Evolutionary conservation across 2,888 invertebrate genomes (phyloP).

Genomic region (Cataglyphis albicans): DNA sequence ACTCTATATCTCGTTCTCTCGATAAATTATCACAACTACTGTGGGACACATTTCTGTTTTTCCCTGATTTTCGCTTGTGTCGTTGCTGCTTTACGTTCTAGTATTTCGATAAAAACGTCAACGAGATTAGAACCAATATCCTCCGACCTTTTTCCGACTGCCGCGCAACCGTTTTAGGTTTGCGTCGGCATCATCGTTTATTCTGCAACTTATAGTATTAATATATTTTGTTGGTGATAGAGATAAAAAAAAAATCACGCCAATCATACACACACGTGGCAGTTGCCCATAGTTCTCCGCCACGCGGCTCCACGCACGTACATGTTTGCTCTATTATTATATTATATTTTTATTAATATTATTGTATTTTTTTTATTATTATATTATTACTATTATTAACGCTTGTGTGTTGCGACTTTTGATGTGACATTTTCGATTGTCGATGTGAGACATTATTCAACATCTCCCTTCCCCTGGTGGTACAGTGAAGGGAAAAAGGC

Average conservation of each 20-base stretch:
- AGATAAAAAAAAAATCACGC: slow-evolving; percentile 61
- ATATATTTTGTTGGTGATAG: slow-evolving; percentile 83
- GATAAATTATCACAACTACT: slow-evolving; percentile 23
- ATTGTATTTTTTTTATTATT: slow-evolving; percentile 61
- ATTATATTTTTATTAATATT: slow-evolving; percentile 73
- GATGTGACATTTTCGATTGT: slow-evolving; percentile 40
- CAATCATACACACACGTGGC: slow-evolving; percentile 56
- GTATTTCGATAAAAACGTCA: slow-evolving; percentile 25
- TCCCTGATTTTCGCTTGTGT: slow-evolving; percentile 9
- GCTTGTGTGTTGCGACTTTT: slow-evolving; percentile 63
- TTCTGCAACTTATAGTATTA: slow-evolving; percentile 82
- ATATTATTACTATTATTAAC: slow-evolving; percentile 72
- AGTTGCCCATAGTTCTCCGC: slow-evolving; percentile 31
- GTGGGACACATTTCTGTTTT: slow-evolving; percentile 12
- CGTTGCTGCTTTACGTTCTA: slow-evolving; percentile 32
- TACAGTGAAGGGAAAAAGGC: slow-evolving; percentile 53
- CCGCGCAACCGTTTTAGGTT: slow-evolving; percentile 49
- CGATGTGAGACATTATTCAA: slow-evolving; percentile 34
- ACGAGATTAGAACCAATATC: background rate
- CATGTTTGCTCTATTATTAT: slow-evolving; percentile 83
- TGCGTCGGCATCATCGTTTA: slow-evolving; percentile 12
- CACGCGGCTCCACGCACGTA: slow-evolving; percentile 74
- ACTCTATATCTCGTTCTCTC: slow-evolving; percentile 36
- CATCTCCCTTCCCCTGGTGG: background rate
- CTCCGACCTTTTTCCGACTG: slow-evolving; percentile 18